Evolutionary conservation across 2,888 invertebrate genomes (phyloP), one percentile per base, ranked within the genome.

Genomic region (Scaptomyza flava): DNA sequence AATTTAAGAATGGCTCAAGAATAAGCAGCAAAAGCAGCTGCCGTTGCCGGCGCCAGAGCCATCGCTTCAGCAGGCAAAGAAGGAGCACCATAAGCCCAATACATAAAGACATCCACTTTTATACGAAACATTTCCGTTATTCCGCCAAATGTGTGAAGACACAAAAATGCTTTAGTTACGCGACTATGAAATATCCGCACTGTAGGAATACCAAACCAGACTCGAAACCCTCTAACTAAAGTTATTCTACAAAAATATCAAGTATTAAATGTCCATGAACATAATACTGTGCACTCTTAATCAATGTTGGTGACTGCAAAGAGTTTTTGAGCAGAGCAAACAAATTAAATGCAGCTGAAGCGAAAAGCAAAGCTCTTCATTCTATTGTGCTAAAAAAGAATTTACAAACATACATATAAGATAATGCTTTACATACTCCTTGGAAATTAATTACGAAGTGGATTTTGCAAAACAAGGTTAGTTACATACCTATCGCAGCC

Each of bases 71-170:
- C 11, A 17, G 12, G 17, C 7, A 36, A 5, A 59, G 34, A 36
- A 14, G 14, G 50, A 51, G 41, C 17, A 66, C 42, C 67, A 45
- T 56, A 57, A 72, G 72, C 68, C 85, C 81, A 71, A 79, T 85
- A 73, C 81, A 81, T 85, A 81, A 85, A 79, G 74, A 81, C 85
- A 71, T 87, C 81, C 87, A 66, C 48, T 61, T 61, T 72, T 69
- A 83, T 65, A 47, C 68, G 45, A 62, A 57, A 59, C 66, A 43
- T 50, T 76, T 79, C 63, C 60, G 41, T 17, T 62, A 27, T 58
- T 30, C 20, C 51, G 34, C 20, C 23, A 11, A 47, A 45, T 59
- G 43, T 63, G 48, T 20, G 45, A 53, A 38, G 48, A 38, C 23
- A 57, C 46, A 34, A 65, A 58, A 61, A 57, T 33, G 57, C 51